Conservation (phyloP, 2,888 invertebrate species). For the Syrista parreyssii region DNA sequence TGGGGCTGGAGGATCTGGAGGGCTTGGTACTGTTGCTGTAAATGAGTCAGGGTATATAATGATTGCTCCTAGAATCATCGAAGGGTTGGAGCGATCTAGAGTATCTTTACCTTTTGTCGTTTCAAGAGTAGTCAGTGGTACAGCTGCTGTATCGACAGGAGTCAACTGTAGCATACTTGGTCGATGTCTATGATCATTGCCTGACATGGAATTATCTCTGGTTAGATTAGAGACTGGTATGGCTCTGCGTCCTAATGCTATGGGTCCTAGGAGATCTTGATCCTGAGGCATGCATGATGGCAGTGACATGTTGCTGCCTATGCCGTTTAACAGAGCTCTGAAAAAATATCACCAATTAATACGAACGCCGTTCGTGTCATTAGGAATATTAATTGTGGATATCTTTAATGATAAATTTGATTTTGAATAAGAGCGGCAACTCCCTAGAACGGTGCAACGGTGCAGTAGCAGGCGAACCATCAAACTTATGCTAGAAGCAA, state of each 20-base stretch:
- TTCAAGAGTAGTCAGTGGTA: conserved; percentile 45
- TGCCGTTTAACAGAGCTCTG: conserved; percentile 44
- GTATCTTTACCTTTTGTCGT: conserved; percentile 33
- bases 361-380: not conserved
- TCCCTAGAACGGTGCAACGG: not conserved
- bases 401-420: not conserved
- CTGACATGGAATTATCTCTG: conserved; percentile 17
- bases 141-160: conserved; percentile 44
- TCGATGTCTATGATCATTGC: conserved; percentile 19
- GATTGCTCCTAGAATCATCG: not conserved
- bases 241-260: conserved; percentile 25
- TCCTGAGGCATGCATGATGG: conserved; percentile 55
- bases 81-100: not conserved
- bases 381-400: not conserved
- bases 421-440: not conserved
- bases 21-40: not conserved
- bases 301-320: conserved; percentile 60
- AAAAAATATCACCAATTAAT: not conserved
- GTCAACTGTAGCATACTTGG: conserved; percentile 51
- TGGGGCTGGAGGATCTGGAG: conserved; percentile 21
- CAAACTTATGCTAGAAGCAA: not conserved
- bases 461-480: not conserved
- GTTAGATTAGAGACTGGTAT: conserved; percentile 17
- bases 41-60: not conserved
- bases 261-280: conserved; percentile 39